Evolutionary conservation across 2,888 invertebrate genomes (phyloP).

Genomic region (Augiades crinisus): DNA sequence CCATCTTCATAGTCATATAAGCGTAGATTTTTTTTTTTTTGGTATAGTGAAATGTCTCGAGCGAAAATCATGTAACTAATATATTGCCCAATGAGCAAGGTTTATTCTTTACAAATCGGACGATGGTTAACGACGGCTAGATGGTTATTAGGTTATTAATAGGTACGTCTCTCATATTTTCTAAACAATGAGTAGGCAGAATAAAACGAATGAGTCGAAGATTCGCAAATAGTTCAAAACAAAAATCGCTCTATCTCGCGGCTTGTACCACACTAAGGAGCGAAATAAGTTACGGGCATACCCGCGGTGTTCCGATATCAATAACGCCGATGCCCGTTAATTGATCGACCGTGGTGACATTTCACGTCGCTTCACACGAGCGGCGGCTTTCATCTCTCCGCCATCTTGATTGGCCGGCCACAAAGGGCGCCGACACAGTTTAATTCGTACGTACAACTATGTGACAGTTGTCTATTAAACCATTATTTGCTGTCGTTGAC

Average conservation of each 20-base stretch:
- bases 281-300: constrained; percentile 54
- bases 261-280: constrained; percentile 40
- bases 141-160: too few relatives aligned
- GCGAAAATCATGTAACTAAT: too few relatives aligned
- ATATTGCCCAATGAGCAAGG: too few relatives aligned
- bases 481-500: constrained; percentile 14
- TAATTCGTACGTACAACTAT: constrained; percentile 75
- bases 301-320: constrained; percentile 61
- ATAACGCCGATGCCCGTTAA: constrained; percentile 63
- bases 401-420: constrained; percentile 51
- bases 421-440: constrained; percentile 72
- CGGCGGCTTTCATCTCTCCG: constrained; percentile 65
- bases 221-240: too few relatives aligned
- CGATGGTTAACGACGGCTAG: too few relatives aligned
- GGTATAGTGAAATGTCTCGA: too few relatives aligned
- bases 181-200: too few relatives aligned
- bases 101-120: too few relatives aligned
- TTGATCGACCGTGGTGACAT: constrained; percentile 78
- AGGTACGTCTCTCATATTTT: too few relatives aligned
- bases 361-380: constrained; percentile 63
- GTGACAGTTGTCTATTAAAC: constrained; percentile 67
- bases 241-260: neutral
- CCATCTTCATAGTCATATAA: too few relatives aligned
- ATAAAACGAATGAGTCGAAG: too few relatives aligned
- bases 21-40: too few relatives aligned